Percentiles rank a stretch among this genome's conserved stretches.
Evolutionary conservation across 2,113 vertebrate genomes (phyloP).

Genomic region (Pica pica): DNA sequence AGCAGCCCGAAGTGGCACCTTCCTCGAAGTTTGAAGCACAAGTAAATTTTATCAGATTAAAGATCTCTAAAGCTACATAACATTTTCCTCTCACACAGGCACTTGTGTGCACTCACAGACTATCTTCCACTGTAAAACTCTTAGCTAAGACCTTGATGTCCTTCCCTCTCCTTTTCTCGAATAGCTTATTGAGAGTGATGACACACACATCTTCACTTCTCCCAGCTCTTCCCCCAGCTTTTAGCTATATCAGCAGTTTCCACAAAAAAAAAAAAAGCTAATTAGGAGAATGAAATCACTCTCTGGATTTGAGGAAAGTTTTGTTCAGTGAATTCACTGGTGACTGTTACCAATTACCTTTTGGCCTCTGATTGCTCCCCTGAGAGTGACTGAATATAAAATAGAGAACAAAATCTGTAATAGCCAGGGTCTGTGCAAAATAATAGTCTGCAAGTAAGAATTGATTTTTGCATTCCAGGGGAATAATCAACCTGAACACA

Average conservation of each 20-base stretch:
- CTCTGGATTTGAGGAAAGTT: background rate
- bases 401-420: background rate
- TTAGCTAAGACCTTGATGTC: background rate
- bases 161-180: background rate
- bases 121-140: background rate
- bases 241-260: background rate
- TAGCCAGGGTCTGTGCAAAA: background rate
- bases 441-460: slow-evolving; percentile 9
- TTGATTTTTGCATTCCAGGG: slow-evolving; percentile 11
- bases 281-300: background rate
- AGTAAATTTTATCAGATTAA: background rate
- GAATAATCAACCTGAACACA: background rate
- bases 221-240: background rate
- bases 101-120: too few species aligned
- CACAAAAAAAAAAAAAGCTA: background rate
- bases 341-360: background rate
- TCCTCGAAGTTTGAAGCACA: background rate
- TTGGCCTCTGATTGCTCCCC: slow-evolving; percentile 1
- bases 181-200: background rate
- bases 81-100: background rate
- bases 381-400: background rate
- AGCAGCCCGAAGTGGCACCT: background rate
- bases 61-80: background rate
- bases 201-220: background rate
- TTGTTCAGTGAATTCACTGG: background rate